Evolutionary conservation across 2,113 vertebrate genomes (phyloP), one percentile per base, ranked within the genome.

Genomic region (Cichladusa arquata): DNA sequence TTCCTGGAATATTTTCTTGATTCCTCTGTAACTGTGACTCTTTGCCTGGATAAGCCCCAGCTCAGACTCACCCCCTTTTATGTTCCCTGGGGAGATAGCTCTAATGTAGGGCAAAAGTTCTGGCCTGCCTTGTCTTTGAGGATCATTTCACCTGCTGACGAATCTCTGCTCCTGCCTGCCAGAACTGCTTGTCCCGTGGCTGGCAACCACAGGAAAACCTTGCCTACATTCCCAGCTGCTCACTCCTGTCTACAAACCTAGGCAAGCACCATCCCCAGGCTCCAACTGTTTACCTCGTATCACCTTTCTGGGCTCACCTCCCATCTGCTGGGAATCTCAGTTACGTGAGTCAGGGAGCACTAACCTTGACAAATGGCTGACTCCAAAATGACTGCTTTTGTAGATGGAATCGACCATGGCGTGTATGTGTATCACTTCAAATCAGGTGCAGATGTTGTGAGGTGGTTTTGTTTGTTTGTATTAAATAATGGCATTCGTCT

Each of bases 191-290:
- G 90, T 93, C 92, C 86, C 25, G 0, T 78, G 92, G 79, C 79
- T 0, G 33, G 56, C 74, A 92, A 96, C 76, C 74, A 64, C 80
- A 48, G 4, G 5, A 78, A 88, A 88, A 44, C 64, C 67, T 90
- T 86, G 79, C 82, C 60, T 81, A 2, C 90, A 86, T 96, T 96
- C 94, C 85, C 94, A 96, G 84, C 92, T 96, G 93, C 94, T 96
- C 19, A 2, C n/a, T 97, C n/a, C 93, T 64, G 36, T 96, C 90
- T 95, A 23, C 91, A 92, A 7, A 96, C 65, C 83, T 40, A 40
- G 91, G 72, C 94, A 87, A 93, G 51, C 83, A 81, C 83, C 8
- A 2, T 93, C 47, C 83, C 31, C 62, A 50, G 23, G 56, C 85
- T 95, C 84, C 76, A 71, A 81, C 24, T 81, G 69, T 78, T 94